These are phyloP conservation scores for Otis tarda DNA, from an alignment of 2,113 vertebrate genomes.

Conservation along the genomic window DNA sequence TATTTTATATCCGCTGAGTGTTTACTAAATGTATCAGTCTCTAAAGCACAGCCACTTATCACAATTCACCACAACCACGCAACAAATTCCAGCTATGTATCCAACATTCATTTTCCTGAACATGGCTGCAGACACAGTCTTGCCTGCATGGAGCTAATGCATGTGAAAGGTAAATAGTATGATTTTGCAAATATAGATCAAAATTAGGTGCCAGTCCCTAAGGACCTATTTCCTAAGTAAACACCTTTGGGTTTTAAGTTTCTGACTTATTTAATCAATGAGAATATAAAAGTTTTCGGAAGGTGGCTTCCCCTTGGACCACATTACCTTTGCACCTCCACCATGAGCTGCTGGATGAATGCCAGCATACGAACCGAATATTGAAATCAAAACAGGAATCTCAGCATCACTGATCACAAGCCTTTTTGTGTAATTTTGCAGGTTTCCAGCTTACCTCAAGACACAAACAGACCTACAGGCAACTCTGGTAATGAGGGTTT, in stretches of 20 bases:
- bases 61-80: background rate
- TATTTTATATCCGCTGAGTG: conserved; percentile 11
- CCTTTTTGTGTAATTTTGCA: background rate
- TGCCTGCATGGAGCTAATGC: background rate
- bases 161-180: background rate
- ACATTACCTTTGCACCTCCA: background rate
- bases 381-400: background rate
- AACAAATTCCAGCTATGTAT: background rate
- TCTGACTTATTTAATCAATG: background rate
- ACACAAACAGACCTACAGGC: background rate
- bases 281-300: background rate
- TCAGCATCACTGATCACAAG: background rate
- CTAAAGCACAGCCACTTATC: background rate
- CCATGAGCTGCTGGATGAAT: background rate
- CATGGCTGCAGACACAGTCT: background rate
- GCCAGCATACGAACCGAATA: background rate
- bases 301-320: background rate
- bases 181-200: background rate
- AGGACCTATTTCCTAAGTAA: background rate
- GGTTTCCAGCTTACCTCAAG: conserved; percentile 14
- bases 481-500: background rate
- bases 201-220: background rate
- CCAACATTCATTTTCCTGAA: background rate
- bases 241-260: background rate
- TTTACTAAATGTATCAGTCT: background rate